phyloP scores from a whole-genome alignment of 1,140 invertebrate species.

The Drosophila lacertosa region DNA sequence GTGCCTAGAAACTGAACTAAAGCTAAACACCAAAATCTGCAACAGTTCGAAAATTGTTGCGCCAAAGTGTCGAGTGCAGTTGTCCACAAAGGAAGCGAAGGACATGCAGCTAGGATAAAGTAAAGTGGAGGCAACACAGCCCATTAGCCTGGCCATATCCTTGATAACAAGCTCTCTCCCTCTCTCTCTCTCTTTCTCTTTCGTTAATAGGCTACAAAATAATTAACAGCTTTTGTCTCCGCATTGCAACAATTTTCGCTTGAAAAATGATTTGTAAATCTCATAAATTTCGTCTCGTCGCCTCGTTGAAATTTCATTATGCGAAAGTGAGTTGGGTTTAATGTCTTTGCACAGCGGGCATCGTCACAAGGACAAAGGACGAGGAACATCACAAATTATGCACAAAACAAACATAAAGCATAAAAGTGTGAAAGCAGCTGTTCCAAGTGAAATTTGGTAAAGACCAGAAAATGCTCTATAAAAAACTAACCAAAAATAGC shows the following conservation, averaged over 20 bases:
- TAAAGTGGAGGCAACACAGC: neutral
- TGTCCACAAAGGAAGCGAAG: slow-evolving; percentile 22
- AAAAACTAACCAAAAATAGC: no score
- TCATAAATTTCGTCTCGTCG: slow-evolving; percentile 67
- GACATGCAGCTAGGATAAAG: neutral
- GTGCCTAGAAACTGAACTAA: slow-evolving; percentile 32
- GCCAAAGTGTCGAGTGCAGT: slow-evolving; percentile 64
- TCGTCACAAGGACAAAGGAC: slow-evolving; percentile 8
- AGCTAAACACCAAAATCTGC: slow-evolving; percentile 46
- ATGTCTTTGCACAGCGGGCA: slow-evolving; percentile 46
- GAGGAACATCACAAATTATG: slow-evolving; percentile 56
- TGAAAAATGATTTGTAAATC: slow-evolving; percentile 74
- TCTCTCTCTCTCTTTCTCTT: no score
- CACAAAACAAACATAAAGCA: slow-evolving; percentile 52
- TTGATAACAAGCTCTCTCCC: slow-evolving; percentile 45
- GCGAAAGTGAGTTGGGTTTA: slow-evolving; percentile 77
- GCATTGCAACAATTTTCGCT: slow-evolving; percentile 59
- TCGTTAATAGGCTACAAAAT: slow-evolving; percentile 73
- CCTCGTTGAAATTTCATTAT: slow-evolving; percentile 69
- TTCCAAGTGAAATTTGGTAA: neutral
- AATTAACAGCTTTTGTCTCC: slow-evolving; percentile 64
- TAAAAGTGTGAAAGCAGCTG: neutral
- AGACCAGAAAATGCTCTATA: slow-evolving; percentile 12
- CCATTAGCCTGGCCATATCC: slow-evolving; percentile 24
- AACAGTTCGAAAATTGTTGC: slow-evolving; percentile 70